Conservation (phyloP, 2,888 invertebrate genomes). For the Pheosia tremula region DNA sequence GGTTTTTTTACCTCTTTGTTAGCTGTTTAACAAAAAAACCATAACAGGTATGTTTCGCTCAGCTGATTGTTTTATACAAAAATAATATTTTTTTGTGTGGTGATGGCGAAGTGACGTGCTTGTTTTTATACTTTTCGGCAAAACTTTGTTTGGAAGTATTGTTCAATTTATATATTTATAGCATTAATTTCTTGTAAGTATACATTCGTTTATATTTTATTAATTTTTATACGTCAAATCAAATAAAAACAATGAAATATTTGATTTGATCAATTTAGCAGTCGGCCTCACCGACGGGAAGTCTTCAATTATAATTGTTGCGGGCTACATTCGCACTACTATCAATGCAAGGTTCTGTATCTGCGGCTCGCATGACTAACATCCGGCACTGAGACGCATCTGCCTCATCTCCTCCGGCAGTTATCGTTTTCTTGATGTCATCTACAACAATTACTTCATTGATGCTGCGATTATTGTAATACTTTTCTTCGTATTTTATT, state of each 20-base stretch:
- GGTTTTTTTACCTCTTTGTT: slow-evolving; percentile 29
- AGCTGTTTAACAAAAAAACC: no score
- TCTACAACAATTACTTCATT: slow-evolving; percentile 38
- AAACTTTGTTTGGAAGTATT: neutral
- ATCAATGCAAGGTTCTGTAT: slow-evolving; percentile 52
- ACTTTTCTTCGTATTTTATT: slow-evolving; percentile 28
- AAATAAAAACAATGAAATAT: slow-evolving; percentile 34
- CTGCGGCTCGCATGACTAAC: slow-evolving; percentile 66
- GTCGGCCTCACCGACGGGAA: slow-evolving; percentile 65
- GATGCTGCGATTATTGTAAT: slow-evolving; percentile 33
- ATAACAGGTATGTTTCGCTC: neutral
- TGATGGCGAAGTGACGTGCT: neutral
- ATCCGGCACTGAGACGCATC: slow-evolving; percentile 75
- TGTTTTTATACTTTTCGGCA: neutral
- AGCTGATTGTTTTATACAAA: neutral
- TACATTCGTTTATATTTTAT: neutral
- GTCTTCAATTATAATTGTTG: slow-evolving; percentile 78
- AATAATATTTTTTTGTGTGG: neutral
- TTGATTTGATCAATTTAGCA: slow-evolving; percentile 56
- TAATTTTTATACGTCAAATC: slow-evolving; percentile 18
- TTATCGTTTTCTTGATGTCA: slow-evolving; percentile 58
- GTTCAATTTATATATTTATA: no score
- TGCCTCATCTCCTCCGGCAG: slow-evolving; percentile 49
- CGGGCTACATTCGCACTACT: slow-evolving; percentile 65
- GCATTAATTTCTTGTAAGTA: no score